These are phyloP conservation scores for Cynaeus angustus DNA, from an alignment of 2,888 invertebrate genomes.

Conservation along the genomic window DNA sequence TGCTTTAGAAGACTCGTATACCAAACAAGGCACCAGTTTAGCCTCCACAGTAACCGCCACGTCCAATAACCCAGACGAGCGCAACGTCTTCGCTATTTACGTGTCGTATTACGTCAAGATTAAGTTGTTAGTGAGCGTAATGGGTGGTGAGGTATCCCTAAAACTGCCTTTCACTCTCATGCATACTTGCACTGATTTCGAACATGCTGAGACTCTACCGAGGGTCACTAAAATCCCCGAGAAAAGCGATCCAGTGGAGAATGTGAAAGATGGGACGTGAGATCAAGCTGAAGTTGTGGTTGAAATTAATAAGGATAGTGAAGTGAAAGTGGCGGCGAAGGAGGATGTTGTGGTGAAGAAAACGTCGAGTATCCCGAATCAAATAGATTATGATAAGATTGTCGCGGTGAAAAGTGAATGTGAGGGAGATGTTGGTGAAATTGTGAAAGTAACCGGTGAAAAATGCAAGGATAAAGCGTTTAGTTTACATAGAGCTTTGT, in stretches of 20 bases:
- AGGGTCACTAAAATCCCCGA: conserved; percentile 64
- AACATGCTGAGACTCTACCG: conserved; percentile 74
- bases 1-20: conserved; percentile 89
- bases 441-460: conserved; percentile 65
- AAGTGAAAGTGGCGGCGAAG: conserved; percentile 24
- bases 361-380: conserved; percentile 1
- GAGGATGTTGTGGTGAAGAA: conserved; percentile 24
- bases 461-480: conserved; percentile 68
- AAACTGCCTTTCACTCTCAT: conserved; percentile 88
- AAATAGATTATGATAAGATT: conserved; percentile 48
- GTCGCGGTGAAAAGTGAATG: conserved; percentile 43
- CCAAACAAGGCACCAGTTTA: conserved; percentile 77
- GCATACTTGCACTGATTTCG: conserved; percentile 81
- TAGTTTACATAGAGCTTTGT: conserved; percentile 74
- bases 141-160: conserved; percentile 86
- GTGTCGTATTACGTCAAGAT: conserved; percentile 94
- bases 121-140: conserved; percentile 85
- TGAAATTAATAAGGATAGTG: conserved; percentile 66
- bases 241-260: conserved; percentile 43
- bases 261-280: conserved; percentile 69
- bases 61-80: conserved; percentile 78
- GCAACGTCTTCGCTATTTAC: conserved; percentile 92
- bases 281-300: conserved; percentile 68
- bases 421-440: conserved; percentile 41
- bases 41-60: conserved; percentile 75